Conservation (phyloP, 2,888 invertebrate genomes). For the Seira musarum region DNA sequence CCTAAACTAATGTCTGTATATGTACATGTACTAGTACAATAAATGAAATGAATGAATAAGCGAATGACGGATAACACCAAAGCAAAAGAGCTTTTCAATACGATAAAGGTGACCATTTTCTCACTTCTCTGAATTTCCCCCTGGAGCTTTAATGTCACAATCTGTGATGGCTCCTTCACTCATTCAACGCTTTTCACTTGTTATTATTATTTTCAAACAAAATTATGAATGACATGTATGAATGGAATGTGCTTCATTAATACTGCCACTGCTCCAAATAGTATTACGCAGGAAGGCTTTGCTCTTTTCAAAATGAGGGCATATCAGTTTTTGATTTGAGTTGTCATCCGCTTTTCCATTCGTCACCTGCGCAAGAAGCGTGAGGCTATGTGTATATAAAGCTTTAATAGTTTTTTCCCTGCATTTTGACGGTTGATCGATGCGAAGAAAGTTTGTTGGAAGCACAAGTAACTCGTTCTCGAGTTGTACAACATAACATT, state of each 20-base stretch:
- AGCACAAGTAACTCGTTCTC: too few relatives aligned
- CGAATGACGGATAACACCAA: conserved; percentile 13
- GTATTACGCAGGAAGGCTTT: background rate
- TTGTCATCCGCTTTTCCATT: conserved; percentile 33
- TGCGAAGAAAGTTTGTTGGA: too few relatives aligned
- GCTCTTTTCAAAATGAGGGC: conserved; percentile 24
- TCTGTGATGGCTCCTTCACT: conserved; percentile 40
- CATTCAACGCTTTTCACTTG: background rate
- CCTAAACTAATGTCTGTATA: background rate
- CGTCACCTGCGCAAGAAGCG: conserved; percentile 3
- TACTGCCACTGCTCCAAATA: background rate
- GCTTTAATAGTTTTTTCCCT: background rate
- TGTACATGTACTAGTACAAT: background rate
- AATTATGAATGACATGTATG: conserved; percentile 16
- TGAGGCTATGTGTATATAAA: background rate
- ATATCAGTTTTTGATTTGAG: conserved; percentile 44
- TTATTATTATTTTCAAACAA: background rate
- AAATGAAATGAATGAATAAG: too few relatives aligned
- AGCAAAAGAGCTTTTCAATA: conserved; percentile 23
- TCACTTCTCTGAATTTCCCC: conserved; percentile 49
- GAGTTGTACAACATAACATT: too few relatives aligned
- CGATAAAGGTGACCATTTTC: conserved; percentile 53
- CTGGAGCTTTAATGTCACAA: conserved; percentile 48
- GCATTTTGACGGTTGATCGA: conserved; percentile 15
- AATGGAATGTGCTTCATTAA: conserved; percentile 13